Conservation (phyloP, 2,888 invertebrate genomes). For the Hydrotaea cyrtoneurina region DNA sequence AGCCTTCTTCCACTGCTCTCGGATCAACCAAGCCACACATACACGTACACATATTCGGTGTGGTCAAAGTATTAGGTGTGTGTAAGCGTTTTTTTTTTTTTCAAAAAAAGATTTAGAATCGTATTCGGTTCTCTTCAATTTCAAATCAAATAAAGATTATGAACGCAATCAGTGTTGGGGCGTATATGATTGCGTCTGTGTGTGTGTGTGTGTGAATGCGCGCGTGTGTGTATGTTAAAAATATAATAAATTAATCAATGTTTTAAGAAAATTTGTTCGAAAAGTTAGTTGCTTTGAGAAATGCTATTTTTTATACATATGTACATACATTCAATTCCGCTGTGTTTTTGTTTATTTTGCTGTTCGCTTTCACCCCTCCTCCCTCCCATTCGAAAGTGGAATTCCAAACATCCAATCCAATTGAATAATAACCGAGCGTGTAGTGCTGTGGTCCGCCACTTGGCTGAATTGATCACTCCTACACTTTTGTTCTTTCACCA, state of each 20-base stretch:
- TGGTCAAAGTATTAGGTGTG: no score
- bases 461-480: constrained; percentile 28
- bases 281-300: constrained; percentile 15
- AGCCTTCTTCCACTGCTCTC: no score
- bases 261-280: constrained; percentile 24
- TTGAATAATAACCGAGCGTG: constrained; percentile 24
- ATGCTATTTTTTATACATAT: constrained; percentile 30
- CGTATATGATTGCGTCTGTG: no score
- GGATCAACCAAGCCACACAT: no score
- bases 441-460: not conserved
- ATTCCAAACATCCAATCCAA: constrained; percentile 20
- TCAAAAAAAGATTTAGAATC: no score
- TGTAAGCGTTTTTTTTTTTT: no score
- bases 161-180: no score
- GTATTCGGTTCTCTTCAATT: no score
- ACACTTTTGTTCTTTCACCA: constrained; percentile 21
- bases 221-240: no score
- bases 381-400: constrained; percentile 4
- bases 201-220: no score
- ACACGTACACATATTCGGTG: no score
- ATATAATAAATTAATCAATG: constrained; percentile 24
- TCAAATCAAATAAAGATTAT: no score
- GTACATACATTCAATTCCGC: not conserved
- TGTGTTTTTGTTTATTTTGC: constrained; percentile 7
- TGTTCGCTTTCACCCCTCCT: not conserved